Evolutionary conservation across 2,888 invertebrate species (phyloP).

Genomic region (Molorchus minor): DNA sequence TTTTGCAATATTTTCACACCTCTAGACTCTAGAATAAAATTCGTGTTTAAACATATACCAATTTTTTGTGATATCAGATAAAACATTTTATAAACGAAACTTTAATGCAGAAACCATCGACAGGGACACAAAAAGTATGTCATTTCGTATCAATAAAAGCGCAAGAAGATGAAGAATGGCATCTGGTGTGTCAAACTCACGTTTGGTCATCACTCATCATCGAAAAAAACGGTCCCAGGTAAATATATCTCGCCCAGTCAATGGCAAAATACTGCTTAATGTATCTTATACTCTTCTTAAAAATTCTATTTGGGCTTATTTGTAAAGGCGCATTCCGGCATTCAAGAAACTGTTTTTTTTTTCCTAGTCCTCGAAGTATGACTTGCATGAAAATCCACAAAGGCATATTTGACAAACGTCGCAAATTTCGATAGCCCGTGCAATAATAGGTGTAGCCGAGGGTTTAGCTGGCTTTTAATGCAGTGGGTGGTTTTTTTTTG

Average conservation of each 20-base stretch:
- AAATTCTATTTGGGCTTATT: constrained; percentile 34
- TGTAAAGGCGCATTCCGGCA: constrained; percentile 25
- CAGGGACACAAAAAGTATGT: constrained; percentile 10
- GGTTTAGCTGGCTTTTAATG: too few relatives aligned
- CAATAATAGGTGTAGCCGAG: too few relatives aligned
- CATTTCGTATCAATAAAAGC: constrained; percentile 12
- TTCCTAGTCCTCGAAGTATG: constrained; percentile 41
- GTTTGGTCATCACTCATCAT: constrained; percentile 36
- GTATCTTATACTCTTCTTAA: constrained; percentile 28
- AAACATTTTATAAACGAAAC: constrained; percentile 1
- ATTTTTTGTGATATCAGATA: neutral
- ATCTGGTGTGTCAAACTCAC: constrained; percentile 24
- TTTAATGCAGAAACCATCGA: constrained; percentile 14
- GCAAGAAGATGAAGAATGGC: constrained; percentile 15
- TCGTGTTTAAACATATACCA: neutral
- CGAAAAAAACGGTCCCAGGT: constrained; percentile 30
- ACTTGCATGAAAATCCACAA: constrained; percentile 47
- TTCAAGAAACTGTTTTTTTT: constrained; percentile 31
- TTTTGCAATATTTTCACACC: too few relatives aligned
- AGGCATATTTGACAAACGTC: constrained; percentile 35
- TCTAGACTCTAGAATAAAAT: too few relatives aligned
- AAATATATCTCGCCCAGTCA: constrained; percentile 16
- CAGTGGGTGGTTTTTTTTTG: too few relatives aligned
- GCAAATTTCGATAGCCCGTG: constrained; percentile 12
- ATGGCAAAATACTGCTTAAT: constrained; percentile 33